Evolutionary conservation across 2,113 vertebrate species (phyloP), one percentile per base, ranked within the genome.

Genomic region (Addax nasomaculatus): DNA sequence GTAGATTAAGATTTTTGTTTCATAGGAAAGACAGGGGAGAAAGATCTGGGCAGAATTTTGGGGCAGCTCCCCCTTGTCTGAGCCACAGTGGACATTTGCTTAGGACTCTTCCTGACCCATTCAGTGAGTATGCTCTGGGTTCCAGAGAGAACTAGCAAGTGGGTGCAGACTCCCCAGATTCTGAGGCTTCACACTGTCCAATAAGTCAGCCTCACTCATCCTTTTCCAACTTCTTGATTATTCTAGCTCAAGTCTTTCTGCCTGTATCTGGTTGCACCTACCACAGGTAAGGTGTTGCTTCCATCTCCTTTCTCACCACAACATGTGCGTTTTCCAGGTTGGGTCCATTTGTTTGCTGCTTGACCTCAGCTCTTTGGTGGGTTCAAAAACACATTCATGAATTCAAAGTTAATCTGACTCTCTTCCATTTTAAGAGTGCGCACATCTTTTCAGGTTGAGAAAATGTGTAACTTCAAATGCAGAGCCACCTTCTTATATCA

Each of bases 221-320:
- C 85, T 70, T 80, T 12, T 0, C 36, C 83, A 33, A 0, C 39
- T 39, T 19, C 45, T 33, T 30, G 12, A 30, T 70, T 6, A 16
- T 23, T 81, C 62, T 5, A 43, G 23, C 14, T 23, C 33, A 49
- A 5, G 27, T 45, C 81, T 51, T 19, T 53, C 6, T 7, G 7
- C 43, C 53, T 39, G 12, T 2, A 4, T 12, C 47, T 0, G 1
- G 3, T 9, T 0, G 21, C 8, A 30, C 36, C n/a, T 6, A 0
- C 25, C 5, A 10, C 39, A 21, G 27, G 47, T 0, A 16, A 79
- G 43, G 2, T 14, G 23, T 12, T 2, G 4, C 16, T 39, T 27
- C 60, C 11, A 0, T 57, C 19, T 58, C 55, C n/a, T 70, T 47
- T 51, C 86, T 86, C 81, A 3, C 53, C 0, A 0, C 0, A 19